Conservation (phyloP, 2,888 invertebrate genomes). For the Platypus cylindrus region DNA sequence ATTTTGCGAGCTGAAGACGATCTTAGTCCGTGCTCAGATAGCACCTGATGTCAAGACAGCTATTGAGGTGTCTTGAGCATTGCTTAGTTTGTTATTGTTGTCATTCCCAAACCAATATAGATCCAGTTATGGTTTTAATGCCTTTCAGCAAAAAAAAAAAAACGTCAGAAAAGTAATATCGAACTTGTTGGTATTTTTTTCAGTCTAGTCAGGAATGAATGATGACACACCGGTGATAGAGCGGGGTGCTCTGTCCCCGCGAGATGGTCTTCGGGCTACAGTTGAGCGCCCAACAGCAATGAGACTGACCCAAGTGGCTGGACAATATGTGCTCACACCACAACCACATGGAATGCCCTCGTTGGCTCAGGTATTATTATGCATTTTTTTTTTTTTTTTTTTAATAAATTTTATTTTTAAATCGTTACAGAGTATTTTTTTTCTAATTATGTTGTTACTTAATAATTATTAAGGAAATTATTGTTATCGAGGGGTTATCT, state of each 20-base stretch:
- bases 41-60: too few relatives aligned
- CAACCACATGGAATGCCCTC: conserved; percentile 32
- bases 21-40: too few relatives aligned
- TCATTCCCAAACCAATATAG: too few relatives aligned
- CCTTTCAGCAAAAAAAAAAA: too few relatives aligned
- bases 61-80: too few relatives aligned
- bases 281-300: conserved; percentile 31
- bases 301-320: conserved; percentile 33
- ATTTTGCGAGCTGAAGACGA: too few relatives aligned
- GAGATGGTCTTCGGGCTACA: conserved; percentile 29
- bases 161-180: too few relatives aligned
- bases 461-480: not conserved
- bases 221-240: conserved; percentile 38
- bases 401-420: not conserved
- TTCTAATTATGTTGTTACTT: not conserved
- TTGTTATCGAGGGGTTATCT: not conserved
- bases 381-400: not conserved
- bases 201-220: conserved; percentile 33
- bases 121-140: too few relatives aligned
- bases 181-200: too few relatives aligned
- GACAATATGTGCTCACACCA: conserved; percentile 32
- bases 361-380: conserved; percentile 11
- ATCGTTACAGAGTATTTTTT: too few relatives aligned
- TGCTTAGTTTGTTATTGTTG: too few relatives aligned
- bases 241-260: conserved; percentile 37